Percentiles rank a stretch among this genome's conserved stretches.
Evolutionary conservation across 2,888 invertebrate species (phyloP).

Genomic region (Bombyx huttoni): DNA sequence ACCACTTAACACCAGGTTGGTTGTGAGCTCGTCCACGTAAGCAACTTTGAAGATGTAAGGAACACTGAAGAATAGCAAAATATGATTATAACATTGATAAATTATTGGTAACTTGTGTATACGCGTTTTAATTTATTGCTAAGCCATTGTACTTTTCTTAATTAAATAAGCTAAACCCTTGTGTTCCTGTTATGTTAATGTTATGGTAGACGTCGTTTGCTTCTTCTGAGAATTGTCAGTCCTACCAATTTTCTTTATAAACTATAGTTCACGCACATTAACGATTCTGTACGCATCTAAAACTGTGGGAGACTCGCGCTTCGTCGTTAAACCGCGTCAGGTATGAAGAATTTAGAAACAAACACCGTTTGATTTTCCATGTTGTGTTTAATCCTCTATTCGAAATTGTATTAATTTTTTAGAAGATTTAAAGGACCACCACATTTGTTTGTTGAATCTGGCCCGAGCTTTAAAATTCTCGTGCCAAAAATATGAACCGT

Average conservation of each 20-base stretch:
- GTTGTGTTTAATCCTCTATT: neutral
- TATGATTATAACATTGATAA: too few relatives aligned
- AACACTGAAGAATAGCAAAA: too few relatives aligned
- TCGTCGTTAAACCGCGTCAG: slow-evolving; percentile 17
- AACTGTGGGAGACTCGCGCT: slow-evolving; percentile 23
- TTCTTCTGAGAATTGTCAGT: slow-evolving; percentile 14
- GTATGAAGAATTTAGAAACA: slow-evolving; percentile 16
- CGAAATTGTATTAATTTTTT: too few relatives aligned
- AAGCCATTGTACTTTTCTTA: neutral
- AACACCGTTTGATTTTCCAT: slow-evolving; percentile 8
- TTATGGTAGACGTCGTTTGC: slow-evolving; percentile 5
- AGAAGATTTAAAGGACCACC: too few relatives aligned
- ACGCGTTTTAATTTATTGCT: too few relatives aligned
- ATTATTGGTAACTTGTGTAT: too few relatives aligned
- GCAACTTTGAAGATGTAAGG: too few relatives aligned
- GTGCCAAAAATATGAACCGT: slow-evolving; percentile 51
- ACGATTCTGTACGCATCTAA: slow-evolving; percentile 21
- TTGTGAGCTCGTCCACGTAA: too few relatives aligned
- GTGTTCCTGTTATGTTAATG: slow-evolving; percentile 1
- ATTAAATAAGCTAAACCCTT: neutral
- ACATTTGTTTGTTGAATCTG: slow-evolving; percentile 16
- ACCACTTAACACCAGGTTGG: too few relatives aligned
- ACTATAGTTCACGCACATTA: slow-evolving; percentile 19
- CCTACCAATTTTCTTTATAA: slow-evolving; percentile 19
- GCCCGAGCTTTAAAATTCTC: slow-evolving; percentile 31